Base-by-base conservation (phyloP, 1,140 invertebrate species). In the Nasonia longicornis region DNA sequence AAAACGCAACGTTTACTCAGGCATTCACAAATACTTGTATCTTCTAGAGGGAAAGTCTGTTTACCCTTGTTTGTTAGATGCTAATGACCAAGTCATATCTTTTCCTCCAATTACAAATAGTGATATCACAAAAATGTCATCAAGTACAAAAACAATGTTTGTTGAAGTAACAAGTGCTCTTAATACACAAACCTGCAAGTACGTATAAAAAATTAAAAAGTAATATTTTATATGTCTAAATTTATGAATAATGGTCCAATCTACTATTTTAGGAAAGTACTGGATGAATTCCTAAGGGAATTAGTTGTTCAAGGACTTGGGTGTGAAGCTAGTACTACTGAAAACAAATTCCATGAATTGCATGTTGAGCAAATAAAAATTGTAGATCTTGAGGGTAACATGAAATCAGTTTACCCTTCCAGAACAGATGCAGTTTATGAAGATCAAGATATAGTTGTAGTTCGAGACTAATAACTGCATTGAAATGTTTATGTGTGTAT, bases 31-130 rank as follows among this genome's bases (percentile, higher is more conserved):
- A 92, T 96, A 95, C 90, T 88, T 97, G 70, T 94, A 96, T 86
- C 85, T 96, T 35, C 86, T 97, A 63, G 95, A 96, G 88, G 95
- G 94, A 69, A 95, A 96, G 87, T 87, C 91, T 8, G 84, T 93
- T 16, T 96, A 94, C 88, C 94, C 95, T 0, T 96, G 94, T 86
- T 86, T 97, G 38, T 80, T 94, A 76, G 94, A 95, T 88, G 87
- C 89, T 12, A 89, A 89, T 26, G 91, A 92, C 4, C 91, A 91
- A 79, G 94, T 96, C 1, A 94, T 97, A 83, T 96, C 95, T 29
- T 95, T 97, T 87, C 96, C 96, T 74, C 96, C 96, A 1, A 95
- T 97, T 70, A 96, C 95, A 20, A 97, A 97, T 88, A 93, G 94
- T 84, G 95, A 96, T 67, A 90, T 93, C 83, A 95, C 95, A 4